Evolutionary conservation across 2,888 invertebrate genomes (phyloP), one percentile per base, ranked within the genome.

Genomic region (Keiferia lycopersicella): DNA sequence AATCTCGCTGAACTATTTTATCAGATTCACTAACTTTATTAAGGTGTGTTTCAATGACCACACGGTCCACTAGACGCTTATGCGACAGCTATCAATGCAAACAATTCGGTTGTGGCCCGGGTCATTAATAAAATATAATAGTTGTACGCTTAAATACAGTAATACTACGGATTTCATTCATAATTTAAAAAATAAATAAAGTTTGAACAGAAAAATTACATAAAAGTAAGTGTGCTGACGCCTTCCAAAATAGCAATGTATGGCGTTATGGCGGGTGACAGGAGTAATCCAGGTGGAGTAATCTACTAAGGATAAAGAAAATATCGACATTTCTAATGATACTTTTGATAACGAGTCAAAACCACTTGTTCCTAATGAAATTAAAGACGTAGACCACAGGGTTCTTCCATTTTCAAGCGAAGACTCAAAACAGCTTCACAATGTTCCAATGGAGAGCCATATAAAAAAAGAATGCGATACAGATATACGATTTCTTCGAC

Each of bases 271-370:
- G n/a, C n/a, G n/a, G n/a, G n/a, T n/a, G n/a, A n/a, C n/a, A n/a
- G n/a, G n/a, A n/a, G n/a, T n/a, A n/a, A n/a, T n/a, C n/a, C n/a
- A n/a, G n/a, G n/a, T n/a, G n/a, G n/a, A n/a, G n/a, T n/a, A n/a
- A n/a, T n/a, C n/a, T n/a, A n/a, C n/a, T 12, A 90, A 90, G 73
- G 92, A 92, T 73, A 91, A 91, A 68, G 91, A 91, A 78, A 89
- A 89, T 70, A 86, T 86, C 66, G 88, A 90, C 74, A 83, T 86
- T 64, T 86, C 87, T 39, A 89, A 87, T 73, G 89, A 88, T 66
- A 71, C 81, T 10, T 83, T 81, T 73, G 88, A 88, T 45, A 73
- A 69, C 66, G 85, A 87, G 53, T 16, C 30, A 12, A 88, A 85
- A 68, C 66, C 75, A 41, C 66, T 76, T n/a, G n/a, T n/a, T 65